Evolutionary conservation across 2,888 invertebrate genomes (phyloP).

Genomic region (Gymnoscelis rufifasciata): DNA sequence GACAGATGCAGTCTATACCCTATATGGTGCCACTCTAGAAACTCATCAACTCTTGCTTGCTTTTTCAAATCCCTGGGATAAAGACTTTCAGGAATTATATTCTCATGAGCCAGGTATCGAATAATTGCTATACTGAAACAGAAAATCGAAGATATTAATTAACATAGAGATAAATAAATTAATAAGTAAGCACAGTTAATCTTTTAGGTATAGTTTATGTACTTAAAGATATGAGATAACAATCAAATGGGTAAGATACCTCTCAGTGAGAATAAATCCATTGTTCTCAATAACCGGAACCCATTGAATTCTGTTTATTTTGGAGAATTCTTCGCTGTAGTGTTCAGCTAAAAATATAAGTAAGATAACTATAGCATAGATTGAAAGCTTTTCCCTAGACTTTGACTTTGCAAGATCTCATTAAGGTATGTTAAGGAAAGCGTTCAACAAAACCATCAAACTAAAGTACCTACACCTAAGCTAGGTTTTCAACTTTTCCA

Average conservation of each 20-base stretch:
- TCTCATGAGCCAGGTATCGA: constrained; percentile 81
- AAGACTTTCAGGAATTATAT: constrained; percentile 78
- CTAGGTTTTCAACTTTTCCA: too few relatives aligned
- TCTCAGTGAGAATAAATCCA: constrained; percentile 83
- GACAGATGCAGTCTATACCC: constrained; percentile 81
- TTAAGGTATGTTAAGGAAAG: too few relatives aligned
- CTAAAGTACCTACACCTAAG: too few relatives aligned
- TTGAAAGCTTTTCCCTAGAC: too few relatives aligned
- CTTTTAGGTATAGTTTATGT: too few relatives aligned
- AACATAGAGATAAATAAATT: too few relatives aligned
- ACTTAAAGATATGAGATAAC: not conserved
- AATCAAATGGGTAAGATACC: constrained; percentile 38
- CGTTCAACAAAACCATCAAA: too few relatives aligned
- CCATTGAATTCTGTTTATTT: constrained; percentile 80
- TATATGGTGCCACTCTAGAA: constrained; percentile 87
- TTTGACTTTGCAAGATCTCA: too few relatives aligned
- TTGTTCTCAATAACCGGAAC: constrained; percentile 84
- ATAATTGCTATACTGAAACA: constrained; percentile 83
- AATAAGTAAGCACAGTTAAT: too few relatives aligned
- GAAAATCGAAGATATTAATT: too few relatives aligned
- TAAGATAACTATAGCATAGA: too few relatives aligned
- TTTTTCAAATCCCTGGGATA: constrained; percentile 81
- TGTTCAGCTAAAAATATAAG: too few relatives aligned
- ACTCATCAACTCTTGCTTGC: constrained; percentile 84
- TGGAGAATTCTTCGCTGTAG: constrained; percentile 77